phyloP scores from a whole-genome alignment of 2,888 invertebrate genomes.

The Megamerina dolium region DNA sequence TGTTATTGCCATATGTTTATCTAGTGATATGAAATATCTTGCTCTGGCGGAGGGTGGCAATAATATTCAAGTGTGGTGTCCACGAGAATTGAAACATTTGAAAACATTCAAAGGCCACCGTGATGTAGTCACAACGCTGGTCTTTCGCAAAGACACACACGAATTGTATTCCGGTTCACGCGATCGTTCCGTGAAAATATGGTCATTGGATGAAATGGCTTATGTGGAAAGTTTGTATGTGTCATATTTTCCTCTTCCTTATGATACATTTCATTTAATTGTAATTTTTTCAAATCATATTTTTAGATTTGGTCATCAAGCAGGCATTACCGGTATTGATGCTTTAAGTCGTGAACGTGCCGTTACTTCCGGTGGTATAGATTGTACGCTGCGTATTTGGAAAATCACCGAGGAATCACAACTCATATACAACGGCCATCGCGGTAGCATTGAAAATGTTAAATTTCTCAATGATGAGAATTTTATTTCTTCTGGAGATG shows the following conservation, averaged over 20 bases:
- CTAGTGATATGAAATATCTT: constrained; percentile 76
- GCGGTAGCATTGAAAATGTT: constrained; percentile 79
- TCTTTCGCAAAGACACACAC: constrained; percentile 79
- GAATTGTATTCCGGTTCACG: constrained; percentile 74
- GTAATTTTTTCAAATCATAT: not conserved
- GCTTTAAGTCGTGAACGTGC: constrained; percentile 79
- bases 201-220: constrained; percentile 94
- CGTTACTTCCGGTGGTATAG: constrained; percentile 83
- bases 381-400: constrained; percentile 85
- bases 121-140: constrained; percentile 66
- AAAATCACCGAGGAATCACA: constrained; percentile 97
- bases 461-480: constrained; percentile 88
- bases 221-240: constrained; percentile 94
- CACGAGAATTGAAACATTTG: constrained; percentile 65
- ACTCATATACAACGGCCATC: constrained; percentile 82
- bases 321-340: constrained; percentile 79
- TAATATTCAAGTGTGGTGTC: constrained; percentile 78
- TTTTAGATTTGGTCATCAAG: constrained; percentile 75
- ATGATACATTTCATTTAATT: constrained; percentile 44
- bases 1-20: constrained; percentile 65
- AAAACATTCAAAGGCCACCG: constrained; percentile 79
- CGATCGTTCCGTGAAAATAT: constrained; percentile 82
- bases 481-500: constrained; percentile 87
- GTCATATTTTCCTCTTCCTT: no score
- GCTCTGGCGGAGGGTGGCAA: constrained; percentile 65